Conservation (phyloP, 2,797 vertebrate species). For the Calcarius lapponicus region DNA sequence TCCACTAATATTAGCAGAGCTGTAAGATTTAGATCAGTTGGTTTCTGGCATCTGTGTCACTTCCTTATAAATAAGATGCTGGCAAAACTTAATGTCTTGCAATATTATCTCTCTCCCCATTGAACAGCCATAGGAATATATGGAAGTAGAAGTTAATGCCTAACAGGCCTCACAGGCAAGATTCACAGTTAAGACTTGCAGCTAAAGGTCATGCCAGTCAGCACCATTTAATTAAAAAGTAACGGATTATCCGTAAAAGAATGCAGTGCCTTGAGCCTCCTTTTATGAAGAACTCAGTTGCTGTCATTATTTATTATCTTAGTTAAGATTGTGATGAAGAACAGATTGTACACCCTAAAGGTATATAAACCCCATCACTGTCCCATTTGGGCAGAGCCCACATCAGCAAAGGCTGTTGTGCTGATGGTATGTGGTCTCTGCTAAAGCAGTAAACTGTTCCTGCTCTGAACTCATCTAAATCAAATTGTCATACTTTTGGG, state of each 20-base stretch:
- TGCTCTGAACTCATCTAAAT: not conserved
- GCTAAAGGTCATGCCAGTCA: not conserved
- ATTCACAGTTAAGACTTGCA: not conserved
- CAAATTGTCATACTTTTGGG: not conserved
- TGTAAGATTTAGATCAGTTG: not conserved
- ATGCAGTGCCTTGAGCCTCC: not conserved
- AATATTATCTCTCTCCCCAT: not conserved
- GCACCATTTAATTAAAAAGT: not conserved
- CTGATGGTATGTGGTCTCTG: too few relatives aligned
- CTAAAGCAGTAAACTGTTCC: not conserved
- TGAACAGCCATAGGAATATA: not conserved
- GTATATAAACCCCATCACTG: too few relatives aligned
- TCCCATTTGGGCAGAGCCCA: not conserved
- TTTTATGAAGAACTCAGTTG: not conserved
- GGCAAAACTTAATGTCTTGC: not conserved
- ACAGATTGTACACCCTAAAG: too few relatives aligned
- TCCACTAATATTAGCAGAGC: not conserved
- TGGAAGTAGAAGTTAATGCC: not conserved
- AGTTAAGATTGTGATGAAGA: not conserved
- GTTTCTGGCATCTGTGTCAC: not conserved
- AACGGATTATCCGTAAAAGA: not conserved
- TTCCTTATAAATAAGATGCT: not conserved
- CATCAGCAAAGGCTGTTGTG: not conserved
- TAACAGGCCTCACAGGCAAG: not conserved
- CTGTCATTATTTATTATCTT: not conserved